phyloP scores from a whole-genome alignment of 1,140 invertebrate genomes.

The Whitmania pigra region DNA sequence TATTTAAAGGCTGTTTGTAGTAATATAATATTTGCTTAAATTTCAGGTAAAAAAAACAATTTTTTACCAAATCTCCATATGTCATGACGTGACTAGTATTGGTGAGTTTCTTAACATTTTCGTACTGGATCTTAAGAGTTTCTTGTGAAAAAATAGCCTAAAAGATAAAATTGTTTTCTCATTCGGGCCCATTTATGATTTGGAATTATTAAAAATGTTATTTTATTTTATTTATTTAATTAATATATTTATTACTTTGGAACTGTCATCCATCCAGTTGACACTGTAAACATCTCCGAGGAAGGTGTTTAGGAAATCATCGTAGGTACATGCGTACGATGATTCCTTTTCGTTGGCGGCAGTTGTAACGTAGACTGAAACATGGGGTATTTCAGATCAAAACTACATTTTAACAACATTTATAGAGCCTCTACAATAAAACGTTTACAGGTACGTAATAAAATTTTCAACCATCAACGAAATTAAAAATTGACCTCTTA shows the following conservation, averaged over 20 bases:
- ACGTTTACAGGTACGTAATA: too few species aligned
- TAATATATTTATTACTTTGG: conserved; percentile 40
- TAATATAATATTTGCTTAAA: not conserved
- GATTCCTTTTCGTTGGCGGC: conserved; percentile 51
- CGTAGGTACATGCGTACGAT: conserved; percentile 52
- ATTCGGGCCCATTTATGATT: not conserved
- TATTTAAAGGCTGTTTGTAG: too few species aligned
- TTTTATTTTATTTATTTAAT: not conserved
- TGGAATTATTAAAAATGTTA: not conserved
- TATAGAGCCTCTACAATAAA: too few species aligned
- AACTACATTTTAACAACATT: too few species aligned
- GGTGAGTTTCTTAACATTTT: not conserved
- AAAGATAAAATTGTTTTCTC: not conserved
- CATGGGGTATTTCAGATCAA: not conserved
- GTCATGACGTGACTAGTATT: not conserved
- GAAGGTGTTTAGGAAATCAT: conserved; percentile 44
- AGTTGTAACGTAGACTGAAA: conserved; percentile 52
- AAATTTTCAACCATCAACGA: too few species aligned
- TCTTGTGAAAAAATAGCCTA: not conserved
- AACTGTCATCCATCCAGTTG: conserved; percentile 57
- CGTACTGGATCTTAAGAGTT: not conserved
- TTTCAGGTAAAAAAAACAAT: not conserved
- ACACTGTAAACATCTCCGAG: conserved; percentile 53
- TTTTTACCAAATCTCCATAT: not conserved
- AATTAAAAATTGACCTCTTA: too few species aligned